Conservation (phyloP, 2,888 invertebrate genomes). For the Helobdella robusta region DNA sequence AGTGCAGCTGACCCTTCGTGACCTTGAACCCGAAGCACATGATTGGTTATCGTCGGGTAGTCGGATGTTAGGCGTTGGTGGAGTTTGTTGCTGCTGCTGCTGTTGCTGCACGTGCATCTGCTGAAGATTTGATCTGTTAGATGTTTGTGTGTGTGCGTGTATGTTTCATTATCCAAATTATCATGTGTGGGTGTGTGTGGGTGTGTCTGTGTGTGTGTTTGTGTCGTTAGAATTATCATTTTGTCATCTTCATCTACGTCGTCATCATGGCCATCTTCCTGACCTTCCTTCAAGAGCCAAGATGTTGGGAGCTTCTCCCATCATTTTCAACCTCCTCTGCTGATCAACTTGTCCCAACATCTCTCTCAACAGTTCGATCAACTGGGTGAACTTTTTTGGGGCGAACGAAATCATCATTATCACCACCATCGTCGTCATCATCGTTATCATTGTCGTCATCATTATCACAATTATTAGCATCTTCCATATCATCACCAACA, state of each 20-base stretch:
- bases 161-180: too few species aligned
- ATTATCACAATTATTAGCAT: too few species aligned
- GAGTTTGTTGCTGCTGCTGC: constrained; percentile 10
- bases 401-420: too few species aligned
- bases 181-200: too few species aligned
- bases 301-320: constrained; percentile 32
- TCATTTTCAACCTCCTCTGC: constrained; percentile 74
- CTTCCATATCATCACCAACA: too few species aligned
- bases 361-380: constrained; percentile 75
- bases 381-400: constrained; percentile 55
- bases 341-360: constrained; percentile 63
- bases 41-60: constrained; percentile 32
- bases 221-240: neutral
- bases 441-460: too few species aligned
- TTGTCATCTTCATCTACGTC: neutral
- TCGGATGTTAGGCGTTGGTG: constrained; percentile 11
- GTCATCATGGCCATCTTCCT: neutral
- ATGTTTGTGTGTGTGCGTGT: too few species aligned
- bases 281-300: constrained; percentile 32
- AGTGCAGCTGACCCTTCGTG: neutral
- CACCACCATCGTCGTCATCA: too few species aligned
- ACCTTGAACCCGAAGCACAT: neutral
- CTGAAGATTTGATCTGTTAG: constrained; percentile 30
- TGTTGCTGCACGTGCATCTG: constrained; percentile 30
- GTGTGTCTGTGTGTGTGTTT: too few species aligned